Evolutionary conservation across 2,113 vertebrate species (phyloP).

Genomic region (Pteropus alecto): DNA sequence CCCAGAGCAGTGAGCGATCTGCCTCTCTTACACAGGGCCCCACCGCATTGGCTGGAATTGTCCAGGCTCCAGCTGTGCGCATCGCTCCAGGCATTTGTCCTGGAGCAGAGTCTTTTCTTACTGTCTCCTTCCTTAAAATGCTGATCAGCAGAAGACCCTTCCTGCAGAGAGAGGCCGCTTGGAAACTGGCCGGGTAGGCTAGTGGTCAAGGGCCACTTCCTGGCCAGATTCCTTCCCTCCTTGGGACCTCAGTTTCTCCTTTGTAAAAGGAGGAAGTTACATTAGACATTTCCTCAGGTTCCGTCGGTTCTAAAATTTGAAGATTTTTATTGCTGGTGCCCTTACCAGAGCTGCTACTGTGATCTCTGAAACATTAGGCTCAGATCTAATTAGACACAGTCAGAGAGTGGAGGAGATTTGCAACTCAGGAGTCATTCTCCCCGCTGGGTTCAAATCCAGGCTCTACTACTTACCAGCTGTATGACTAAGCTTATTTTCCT

Average conservation of each 20-base stretch:
- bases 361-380: constrained; percentile 13
- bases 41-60: background rate
- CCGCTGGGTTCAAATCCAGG: constrained; percentile 58
- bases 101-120: background rate
- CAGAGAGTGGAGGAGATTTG: background rate
- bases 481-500: constrained; percentile 58
- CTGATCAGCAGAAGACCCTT: background rate
- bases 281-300: background rate
- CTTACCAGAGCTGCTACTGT: background rate
- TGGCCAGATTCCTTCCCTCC: background rate
- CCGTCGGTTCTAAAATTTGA: background rate
- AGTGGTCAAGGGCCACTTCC: background rate
- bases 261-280: background rate
- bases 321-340: background rate
- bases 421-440: background rate
- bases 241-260: background rate
- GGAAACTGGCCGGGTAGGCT: background rate
- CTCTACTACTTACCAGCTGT: background rate
- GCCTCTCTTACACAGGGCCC: background rate
- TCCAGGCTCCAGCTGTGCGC: background rate
- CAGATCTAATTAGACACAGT: constrained; percentile 46
- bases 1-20: background rate
- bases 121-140: background rate
- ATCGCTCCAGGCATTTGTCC: background rate
- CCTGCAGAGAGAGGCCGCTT: background rate